A percentile compares a stretch with the other conserved stretches of the same genome.
These are phyloP conservation scores for Allolobophora icterica DNA, from an alignment of 2,888 invertebrate species.

Conservation along the genomic window DNA sequence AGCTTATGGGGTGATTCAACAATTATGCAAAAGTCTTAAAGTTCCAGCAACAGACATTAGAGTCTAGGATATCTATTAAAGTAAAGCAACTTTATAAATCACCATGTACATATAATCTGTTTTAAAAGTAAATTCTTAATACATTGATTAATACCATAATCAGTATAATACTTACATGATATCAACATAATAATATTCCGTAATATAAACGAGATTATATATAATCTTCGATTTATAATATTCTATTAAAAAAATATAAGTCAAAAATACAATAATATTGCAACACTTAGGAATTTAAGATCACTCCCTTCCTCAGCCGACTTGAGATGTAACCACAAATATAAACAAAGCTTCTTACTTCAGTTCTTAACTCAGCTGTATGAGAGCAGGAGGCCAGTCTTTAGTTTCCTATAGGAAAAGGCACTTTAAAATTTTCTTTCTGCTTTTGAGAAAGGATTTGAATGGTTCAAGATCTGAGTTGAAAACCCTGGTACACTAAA, in stretches of 20 bases:
- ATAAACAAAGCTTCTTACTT: neutral
- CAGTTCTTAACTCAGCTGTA: neutral
- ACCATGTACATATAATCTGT: neutral
- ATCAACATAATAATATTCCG: neutral
- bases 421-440: neutral
- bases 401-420: neutral
- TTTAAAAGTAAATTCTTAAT: neutral
- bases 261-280: neutral
- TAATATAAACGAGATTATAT: no score
- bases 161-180: neutral
- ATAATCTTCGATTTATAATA: no score
- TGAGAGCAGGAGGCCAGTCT: neutral
- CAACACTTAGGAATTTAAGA: no score
- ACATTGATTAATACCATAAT: neutral
- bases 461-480: neutral
- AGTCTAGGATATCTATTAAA: neutral
- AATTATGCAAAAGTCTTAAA: no score
- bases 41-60: no score
- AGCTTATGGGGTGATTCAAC: neutral
- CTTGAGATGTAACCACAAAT: neutral
- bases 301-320: neutral
- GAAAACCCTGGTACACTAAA: no score
- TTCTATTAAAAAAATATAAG: no score
- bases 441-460: neutral
- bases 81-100: neutral